Evolutionary conservation across 2,113 vertebrate species (phyloP), one percentile per base, ranked within the genome.

Genomic region (Apteryx mantelli): DNA sequence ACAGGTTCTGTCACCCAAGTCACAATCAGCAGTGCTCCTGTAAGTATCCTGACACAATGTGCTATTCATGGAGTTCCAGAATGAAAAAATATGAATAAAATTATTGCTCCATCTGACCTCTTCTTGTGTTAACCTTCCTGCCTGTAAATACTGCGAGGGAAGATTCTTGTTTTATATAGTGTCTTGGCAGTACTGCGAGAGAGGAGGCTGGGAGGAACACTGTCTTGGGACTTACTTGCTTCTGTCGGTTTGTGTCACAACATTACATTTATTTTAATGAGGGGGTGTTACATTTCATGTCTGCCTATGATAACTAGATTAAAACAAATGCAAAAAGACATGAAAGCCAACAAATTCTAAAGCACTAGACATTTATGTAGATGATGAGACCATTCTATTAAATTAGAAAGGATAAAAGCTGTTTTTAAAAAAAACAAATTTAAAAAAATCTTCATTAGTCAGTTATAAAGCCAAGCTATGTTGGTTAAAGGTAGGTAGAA

Each of bases 181-280:
- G 10, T 26, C 36, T 73, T 34, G 5, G n/a, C 30, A 89, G 13
- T 56, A 40, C 5, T 56, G 11, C 78, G 80, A 53, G 60, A 78
- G 81, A 92, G 34, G 36, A 93, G 71, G 24, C 25, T 82, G 50
- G 69, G 48, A 86, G 78, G 61, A 95, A 60, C 48, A 48, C 2
- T 88, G 1, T 19, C 63, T 86, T 83, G 89, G 52, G 71, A 83
- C 71, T 65, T 82, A n/a, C 26, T 56, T 82, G 44, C 28, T 82
- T 94, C 50, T 95, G 87, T 70, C 75, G 85, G 34, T 86, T 80
- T 64, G 44, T 85, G 91, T 94, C 93, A 94, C 48, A 95, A 91
- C 58, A 75, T 70, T 74, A 50, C 81, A 75, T 73, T 73, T 88
- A 89, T 83, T 96, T 89, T 91, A 95, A 78, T 82, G 63, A 89